These are phyloP conservation scores for Archilochus colubris DNA, from an alignment of 2,113 vertebrate species.

Conservation along the genomic window DNA sequence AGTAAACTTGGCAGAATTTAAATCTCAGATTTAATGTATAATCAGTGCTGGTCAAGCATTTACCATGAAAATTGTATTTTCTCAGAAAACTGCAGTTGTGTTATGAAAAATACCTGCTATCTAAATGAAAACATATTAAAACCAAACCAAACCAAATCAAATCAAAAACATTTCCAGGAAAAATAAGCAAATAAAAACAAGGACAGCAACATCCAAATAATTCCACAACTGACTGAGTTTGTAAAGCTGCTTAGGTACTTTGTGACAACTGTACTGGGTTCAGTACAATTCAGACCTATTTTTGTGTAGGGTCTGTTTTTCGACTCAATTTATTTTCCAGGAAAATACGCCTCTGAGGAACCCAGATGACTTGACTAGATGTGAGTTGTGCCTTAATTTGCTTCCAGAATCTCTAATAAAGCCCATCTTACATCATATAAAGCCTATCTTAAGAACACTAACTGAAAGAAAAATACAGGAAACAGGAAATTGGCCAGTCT, in stretches of 20 bases:
- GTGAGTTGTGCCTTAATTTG: not conserved
- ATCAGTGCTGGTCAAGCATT: not conserved
- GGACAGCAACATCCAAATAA: not conserved
- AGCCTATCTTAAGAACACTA: not conserved
- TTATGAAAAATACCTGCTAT: not conserved
- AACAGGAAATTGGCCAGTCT: not conserved
- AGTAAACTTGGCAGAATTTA: not conserved
- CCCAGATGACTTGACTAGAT: not conserved
- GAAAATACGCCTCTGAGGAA: not conserved
- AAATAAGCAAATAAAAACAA: not conserved
- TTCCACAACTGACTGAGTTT: not conserved
- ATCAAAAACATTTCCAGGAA: not conserved
- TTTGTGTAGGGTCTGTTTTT: not conserved
- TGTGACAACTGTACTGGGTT: rapidly evolving
- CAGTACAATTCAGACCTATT: not conserved
- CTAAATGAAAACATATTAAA: not conserved
- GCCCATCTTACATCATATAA: not conserved
- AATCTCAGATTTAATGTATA: not conserved
- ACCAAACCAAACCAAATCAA: too few relatives aligned
- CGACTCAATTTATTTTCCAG: not conserved
- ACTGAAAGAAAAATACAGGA: conserved; percentile 21
- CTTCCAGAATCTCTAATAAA: not conserved
- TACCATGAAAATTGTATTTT: not conserved
- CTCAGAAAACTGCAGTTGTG: not conserved
- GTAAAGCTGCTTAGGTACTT: not conserved